phyloP scores from a whole-genome alignment of 2,888 invertebrate species.

The Asteroscopus sphinx region DNA sequence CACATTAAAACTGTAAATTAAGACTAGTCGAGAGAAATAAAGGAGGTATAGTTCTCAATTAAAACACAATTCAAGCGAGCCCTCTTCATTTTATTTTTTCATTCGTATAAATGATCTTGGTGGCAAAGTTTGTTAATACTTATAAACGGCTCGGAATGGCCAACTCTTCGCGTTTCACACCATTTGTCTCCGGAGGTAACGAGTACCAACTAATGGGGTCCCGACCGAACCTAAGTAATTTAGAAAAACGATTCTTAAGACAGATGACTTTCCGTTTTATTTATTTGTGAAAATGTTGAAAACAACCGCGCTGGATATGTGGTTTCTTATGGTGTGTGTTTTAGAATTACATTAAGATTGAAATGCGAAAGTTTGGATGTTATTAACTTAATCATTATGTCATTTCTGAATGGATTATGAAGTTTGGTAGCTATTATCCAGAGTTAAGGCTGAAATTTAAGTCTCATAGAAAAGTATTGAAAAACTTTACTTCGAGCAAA shows the following conservation, averaged over 20 bases:
- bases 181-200: conserved; percentile 78
- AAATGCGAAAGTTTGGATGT: no score
- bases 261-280: conserved; percentile 62
- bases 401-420: no score
- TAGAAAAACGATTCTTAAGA: conserved; percentile 76
- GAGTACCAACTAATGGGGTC: conserved; percentile 73
- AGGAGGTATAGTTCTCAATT: conserved; percentile 62
- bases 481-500: no score
- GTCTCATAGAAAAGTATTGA: no score
- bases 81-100: conserved; percentile 66
- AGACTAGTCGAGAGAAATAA: conserved; percentile 50
- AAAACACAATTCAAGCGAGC: conserved; percentile 60
- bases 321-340: conserved; percentile 4
- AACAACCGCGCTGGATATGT: conserved; percentile 11
- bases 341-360: background rate
- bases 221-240: conserved; percentile 73
- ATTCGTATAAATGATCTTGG: conserved; percentile 78
- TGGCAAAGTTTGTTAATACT: conserved; percentile 77
- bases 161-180: conserved; percentile 69
- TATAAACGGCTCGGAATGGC: conserved; percentile 74
- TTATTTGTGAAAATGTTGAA: conserved; percentile 50
- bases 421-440: no score
- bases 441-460: no score
- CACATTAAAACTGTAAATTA: conserved; percentile 51
- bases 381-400: no score